phyloP scores from a whole-genome alignment of 1,140 invertebrate genomes.

The Drosophila jambulina region DNA sequence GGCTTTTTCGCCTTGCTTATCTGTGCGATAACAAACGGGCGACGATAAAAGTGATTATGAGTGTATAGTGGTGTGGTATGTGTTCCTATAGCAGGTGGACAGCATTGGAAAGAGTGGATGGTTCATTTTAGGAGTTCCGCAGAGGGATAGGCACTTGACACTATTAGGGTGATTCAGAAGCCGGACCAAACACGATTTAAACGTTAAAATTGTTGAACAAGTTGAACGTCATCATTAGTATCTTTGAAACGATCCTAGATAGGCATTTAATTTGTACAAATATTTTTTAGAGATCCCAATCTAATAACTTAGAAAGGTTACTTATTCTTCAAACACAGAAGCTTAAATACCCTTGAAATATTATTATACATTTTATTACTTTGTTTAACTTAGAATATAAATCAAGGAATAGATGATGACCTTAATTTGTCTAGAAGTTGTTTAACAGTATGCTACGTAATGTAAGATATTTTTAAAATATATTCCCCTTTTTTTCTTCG shows the following conservation, averaged over 20 bases:
- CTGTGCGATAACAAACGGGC: conserved; percentile 58
- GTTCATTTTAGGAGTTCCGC: neutral
- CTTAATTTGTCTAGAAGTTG: too few relatives aligned
- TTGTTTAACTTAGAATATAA: neutral
- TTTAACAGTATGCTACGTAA: too few relatives aligned
- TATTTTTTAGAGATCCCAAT: conserved; percentile 2
- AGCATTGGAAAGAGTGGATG: neutral
- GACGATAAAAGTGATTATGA: conserved; percentile 73
- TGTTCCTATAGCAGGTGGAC: conserved; percentile 3
- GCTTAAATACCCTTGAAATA: neutral
- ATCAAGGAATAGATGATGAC: neutral
- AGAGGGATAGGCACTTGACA: neutral
- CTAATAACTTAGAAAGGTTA: neutral
- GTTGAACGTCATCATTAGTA: neutral
- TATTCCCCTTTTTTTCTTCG: neutral
- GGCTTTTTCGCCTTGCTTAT: conserved; percentile 49
- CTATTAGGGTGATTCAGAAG: conserved; percentile 23
- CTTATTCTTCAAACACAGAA: neutral
- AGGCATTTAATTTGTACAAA: neutral
- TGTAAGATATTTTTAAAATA: too few relatives aligned
- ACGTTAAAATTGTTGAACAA: neutral
- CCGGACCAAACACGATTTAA: neutral
- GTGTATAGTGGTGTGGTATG: conserved; percentile 31
- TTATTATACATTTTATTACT: neutral
- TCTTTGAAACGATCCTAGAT: neutral